A percentile compares a stretch with the other conserved stretches of the same genome.
Evolutionary conservation across 2,888 invertebrate species (phyloP).

Genomic region (Microctonus hyperodae): DNA sequence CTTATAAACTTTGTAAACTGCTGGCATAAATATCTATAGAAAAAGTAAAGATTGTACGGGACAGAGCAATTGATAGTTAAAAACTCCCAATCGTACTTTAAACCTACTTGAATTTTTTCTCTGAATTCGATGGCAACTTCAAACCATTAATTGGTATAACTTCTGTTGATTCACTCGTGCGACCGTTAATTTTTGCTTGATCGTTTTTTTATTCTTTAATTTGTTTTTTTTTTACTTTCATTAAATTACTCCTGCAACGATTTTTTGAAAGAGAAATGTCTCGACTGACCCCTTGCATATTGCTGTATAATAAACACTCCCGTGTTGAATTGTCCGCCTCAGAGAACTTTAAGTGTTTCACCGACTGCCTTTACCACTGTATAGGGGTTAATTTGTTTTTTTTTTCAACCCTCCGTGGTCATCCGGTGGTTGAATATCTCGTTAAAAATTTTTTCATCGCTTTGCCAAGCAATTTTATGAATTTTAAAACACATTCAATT

Average conservation of each 20-base stretch:
- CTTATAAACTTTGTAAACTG: conserved; percentile 15
- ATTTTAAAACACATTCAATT: conserved; percentile 13
- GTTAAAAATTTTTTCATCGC: conserved; percentile 5
- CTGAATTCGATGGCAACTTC: conserved; percentile 57
- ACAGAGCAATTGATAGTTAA: conserved; percentile 21
- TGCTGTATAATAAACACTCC: conserved; percentile 24
- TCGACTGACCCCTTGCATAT: conserved; percentile 29
- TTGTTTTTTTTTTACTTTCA: conserved; percentile 30
- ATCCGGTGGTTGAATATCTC: conserved; percentile 31
- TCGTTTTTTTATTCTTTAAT: background rate
- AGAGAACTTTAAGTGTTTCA: conserved; percentile 38
- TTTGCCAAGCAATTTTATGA: conserved; percentile 7
- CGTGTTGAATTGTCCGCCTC: conserved; percentile 32
- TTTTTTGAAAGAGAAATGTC: conserved; percentile 13
- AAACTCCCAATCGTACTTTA: conserved; percentile 46
- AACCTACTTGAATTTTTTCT: too few species aligned
- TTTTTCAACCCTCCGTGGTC: conserved; percentile 34
- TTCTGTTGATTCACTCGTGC: conserved; percentile 42
- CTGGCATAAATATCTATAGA: conserved; percentile 8
- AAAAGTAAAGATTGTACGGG: conserved; percentile 1
- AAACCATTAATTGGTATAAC: conserved; percentile 58
- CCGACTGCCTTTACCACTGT: conserved; percentile 21
- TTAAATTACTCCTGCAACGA: conserved; percentile 36
- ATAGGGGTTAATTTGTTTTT: conserved; percentile 38
- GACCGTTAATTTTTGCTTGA: conserved; percentile 13